A percentile compares a stretch with the other conserved stretches of the same genome.
Conservation (phyloP, 2,888 invertebrate species). For the Malthinus seriepunctatus region DNA sequence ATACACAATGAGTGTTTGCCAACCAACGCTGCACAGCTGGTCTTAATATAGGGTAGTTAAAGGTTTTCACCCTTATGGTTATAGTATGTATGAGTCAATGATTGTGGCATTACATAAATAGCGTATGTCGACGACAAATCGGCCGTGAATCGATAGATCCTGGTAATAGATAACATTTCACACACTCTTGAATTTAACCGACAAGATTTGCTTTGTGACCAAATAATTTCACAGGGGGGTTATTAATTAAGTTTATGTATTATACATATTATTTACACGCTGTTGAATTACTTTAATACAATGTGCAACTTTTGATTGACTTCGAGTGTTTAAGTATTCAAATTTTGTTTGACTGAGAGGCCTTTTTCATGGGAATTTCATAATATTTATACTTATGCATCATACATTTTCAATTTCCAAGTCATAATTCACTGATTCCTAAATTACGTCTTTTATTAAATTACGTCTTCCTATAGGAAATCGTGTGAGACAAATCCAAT, state of each 20-base stretch:
- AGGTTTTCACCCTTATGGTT: constrained; percentile 35
- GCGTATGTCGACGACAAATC: constrained; percentile 51
- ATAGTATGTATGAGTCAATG: constrained; percentile 41
- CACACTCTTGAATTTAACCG: constrained; percentile 47
- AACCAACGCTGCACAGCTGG: constrained; percentile 53
- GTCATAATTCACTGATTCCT: too few relatives aligned
- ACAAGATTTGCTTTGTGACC: constrained; percentile 31
- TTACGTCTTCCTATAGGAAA: too few relatives aligned
- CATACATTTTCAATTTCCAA: too few relatives aligned
- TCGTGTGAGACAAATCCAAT: too few relatives aligned
- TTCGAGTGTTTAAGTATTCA: too few relatives aligned
- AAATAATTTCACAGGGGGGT: constrained; percentile 23
- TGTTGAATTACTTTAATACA: too few relatives aligned
- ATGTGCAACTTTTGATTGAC: too few relatives aligned
- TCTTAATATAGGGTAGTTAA: constrained; percentile 42
- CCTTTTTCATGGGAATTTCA: too few relatives aligned
- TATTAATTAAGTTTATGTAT: constrained; percentile 26
- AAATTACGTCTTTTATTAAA: too few relatives aligned
- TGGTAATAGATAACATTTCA: constrained; percentile 51
- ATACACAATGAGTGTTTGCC: constrained; percentile 52
- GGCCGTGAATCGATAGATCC: constrained; percentile 51
- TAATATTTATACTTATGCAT: too few relatives aligned
- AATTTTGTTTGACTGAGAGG: too few relatives aligned
- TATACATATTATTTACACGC: not conserved
- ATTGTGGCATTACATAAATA: constrained; percentile 48